Conservation (phyloP, 2,888 invertebrate species). For the Frankliniella fusca region DNA sequence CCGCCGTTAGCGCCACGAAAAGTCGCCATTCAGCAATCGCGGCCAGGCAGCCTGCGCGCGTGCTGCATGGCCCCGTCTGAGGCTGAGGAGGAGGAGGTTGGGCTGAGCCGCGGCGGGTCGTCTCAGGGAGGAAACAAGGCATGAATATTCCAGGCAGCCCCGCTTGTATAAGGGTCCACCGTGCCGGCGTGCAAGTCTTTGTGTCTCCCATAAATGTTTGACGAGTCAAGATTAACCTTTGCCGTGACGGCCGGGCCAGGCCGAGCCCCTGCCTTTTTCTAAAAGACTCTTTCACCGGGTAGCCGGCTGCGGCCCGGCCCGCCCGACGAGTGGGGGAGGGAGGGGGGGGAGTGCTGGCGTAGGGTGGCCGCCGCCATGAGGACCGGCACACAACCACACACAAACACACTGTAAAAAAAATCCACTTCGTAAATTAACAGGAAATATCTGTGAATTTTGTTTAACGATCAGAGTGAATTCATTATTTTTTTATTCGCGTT, state of each 20-base stretch:
- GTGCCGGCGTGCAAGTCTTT: background rate
- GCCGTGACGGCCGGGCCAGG: background rate
- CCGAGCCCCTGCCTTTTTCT: background rate
- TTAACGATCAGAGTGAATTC: no score
- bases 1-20: background rate
- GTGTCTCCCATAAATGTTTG: slow-evolving; percentile 8
- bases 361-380: no score
- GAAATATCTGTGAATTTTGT: no score
- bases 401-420: no score
- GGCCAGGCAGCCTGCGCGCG: background rate
- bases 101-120: background rate
- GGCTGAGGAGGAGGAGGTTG: background rate
- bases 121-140: background rate
- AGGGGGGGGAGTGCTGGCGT: no score
- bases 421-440: no score
- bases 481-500: no score
- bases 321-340: no score
- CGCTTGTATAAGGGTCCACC: background rate
- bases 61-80: background rate
- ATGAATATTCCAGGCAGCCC: slow-evolving; percentile 4
- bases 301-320: no score
- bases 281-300: background rate
- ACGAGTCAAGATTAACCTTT: background rate
- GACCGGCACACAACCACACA: no score
- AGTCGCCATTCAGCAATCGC: background rate